phyloP scores from a whole-genome alignment of 2,888 invertebrate genomes.

The Caenorhabditis japonica region DNA sequence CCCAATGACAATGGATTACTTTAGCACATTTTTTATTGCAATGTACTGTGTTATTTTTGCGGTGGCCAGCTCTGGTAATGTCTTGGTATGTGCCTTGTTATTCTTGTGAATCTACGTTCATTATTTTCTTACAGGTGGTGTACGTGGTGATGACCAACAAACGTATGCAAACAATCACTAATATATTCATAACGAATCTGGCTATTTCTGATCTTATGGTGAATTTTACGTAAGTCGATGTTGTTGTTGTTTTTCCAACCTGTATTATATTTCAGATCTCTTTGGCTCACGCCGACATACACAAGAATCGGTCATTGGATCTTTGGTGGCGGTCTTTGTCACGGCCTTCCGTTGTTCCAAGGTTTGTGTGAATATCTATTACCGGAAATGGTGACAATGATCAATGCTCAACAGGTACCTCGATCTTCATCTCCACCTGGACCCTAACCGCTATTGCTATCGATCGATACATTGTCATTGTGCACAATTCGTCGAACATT shows the following conservation, averaged over 20 bases:
- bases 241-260: not conserved
- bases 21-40: conserved; percentile 59
- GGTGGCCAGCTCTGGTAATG: conserved; percentile 90
- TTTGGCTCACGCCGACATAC: conserved; percentile 95
- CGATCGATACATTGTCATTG: conserved; percentile 96
- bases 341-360: conserved; percentile 88
- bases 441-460: conserved; percentile 97
- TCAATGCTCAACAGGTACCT: conserved; percentile 82
- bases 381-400: conserved; percentile 7
- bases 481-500: conserved; percentile 84
- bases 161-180: conserved; percentile 97
- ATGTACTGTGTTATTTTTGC: conserved; percentile 88
- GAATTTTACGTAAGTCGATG: conserved; percentile 80
- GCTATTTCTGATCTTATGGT: conserved; percentile 94
- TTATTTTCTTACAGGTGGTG: conserved; percentile 81
- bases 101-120: not conserved
- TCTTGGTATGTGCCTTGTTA: conserved; percentile 84
- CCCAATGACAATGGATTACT: conserved; percentile 59
- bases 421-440: conserved; percentile 96
- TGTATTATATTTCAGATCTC: conserved; percentile 83
- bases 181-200: conserved; percentile 95
- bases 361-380: conserved; percentile 47
- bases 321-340: conserved; percentile 91
- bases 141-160: conserved; percentile 92
- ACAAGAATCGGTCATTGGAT: conserved; percentile 92